Evolutionary conservation across 2,888 invertebrate genomes (phyloP).

Genomic region (Hybos culiciformis): DNA sequence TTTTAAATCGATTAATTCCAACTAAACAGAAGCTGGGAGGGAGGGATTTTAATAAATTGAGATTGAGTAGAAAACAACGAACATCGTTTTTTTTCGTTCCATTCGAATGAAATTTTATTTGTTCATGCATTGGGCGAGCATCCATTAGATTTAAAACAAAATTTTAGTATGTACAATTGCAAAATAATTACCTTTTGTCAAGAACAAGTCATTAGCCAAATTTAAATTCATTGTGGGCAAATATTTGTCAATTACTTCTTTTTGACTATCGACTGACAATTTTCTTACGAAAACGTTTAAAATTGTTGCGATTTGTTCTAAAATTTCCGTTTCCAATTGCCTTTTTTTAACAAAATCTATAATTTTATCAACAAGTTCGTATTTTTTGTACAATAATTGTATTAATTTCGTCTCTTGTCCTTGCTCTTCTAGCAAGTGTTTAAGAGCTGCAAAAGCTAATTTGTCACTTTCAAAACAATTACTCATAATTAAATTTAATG

Average conservation of each 20-base stretch:
- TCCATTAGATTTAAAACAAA: too few species aligned
- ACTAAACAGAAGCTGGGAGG: too few species aligned
- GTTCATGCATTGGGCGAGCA: too few species aligned
- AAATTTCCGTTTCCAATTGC: conserved; percentile 18
- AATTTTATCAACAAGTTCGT: conserved; percentile 35
- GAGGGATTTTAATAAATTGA: too few species aligned
- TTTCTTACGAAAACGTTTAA: conserved; percentile 36
- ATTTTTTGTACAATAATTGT: conserved; percentile 33
- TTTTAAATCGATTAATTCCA: too few species aligned
- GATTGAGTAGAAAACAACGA: too few species aligned
- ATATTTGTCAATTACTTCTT: conserved; percentile 34
- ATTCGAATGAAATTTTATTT: too few species aligned
- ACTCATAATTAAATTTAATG: conserved; percentile 22
- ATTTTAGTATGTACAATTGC: too few species aligned
- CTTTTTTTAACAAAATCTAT: conserved; percentile 23
- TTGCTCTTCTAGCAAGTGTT: conserved; percentile 17
- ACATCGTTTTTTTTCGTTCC: too few species aligned
- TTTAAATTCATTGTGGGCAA: conserved; percentile 26
- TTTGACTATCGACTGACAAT: conserved; percentile 35
- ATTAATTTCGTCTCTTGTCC: conserved; percentile 26
- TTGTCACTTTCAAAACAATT: conserved; percentile 16
- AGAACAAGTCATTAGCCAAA: conserved; percentile 25
- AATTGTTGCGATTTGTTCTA: conserved; percentile 34
- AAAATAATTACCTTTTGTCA: conserved; percentile 31
- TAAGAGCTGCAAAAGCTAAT: conserved; percentile 27